Base-by-base conservation (phyloP, 1,140 invertebrate species). In the Gryllus bimaculatus region DNA sequence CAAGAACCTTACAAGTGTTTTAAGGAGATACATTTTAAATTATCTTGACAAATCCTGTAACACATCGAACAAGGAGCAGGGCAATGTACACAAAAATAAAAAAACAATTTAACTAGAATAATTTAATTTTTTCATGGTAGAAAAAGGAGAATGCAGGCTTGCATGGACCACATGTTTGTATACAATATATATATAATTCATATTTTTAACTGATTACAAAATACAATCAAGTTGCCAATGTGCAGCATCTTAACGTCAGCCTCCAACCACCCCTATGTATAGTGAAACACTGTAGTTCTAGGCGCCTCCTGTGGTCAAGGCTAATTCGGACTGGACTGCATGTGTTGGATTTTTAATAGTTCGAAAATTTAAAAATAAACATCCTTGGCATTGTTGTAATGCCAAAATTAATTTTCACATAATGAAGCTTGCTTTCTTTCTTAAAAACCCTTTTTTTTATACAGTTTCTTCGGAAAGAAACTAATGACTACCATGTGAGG, bases 111-210 rank as follows among this genome's bases (percentile, higher is more conserved):
- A 87, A 88, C 87, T 87, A 87, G 87, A 88, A 88, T 88, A 88
- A 88, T 88, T 87, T 87, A 87, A 87, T 86, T 86, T 83, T 82
- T 81, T 83, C 86, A 88, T 87, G 85, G 87, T 88, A 88, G 86
- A 88, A 87, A 87, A 88, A 86, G 86, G 86, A 87, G 87, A 88
- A 87, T 87, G 86, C 86, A 87, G 87, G 78, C 79, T 79, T 79
- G 79, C 79, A 77, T 79, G 79, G 79, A 79, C 79, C 75, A 79
- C 76, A 76, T 79, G 47, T 79, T 79, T 79, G 54, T 49, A 78
- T 74, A 49, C 75, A n/a, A 39, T 76, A 26, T 48, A 77, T 79
- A 76, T 79, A 76, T 74, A 78, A 78, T 74, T 66, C 78, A n/a
- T 78, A 48, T 75, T 74, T 79, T 75, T 79, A 79, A 77, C 79